Evolutionary conservation across 2,888 invertebrate species (phyloP).

Genomic region (Hoplodrina blanda): DNA sequence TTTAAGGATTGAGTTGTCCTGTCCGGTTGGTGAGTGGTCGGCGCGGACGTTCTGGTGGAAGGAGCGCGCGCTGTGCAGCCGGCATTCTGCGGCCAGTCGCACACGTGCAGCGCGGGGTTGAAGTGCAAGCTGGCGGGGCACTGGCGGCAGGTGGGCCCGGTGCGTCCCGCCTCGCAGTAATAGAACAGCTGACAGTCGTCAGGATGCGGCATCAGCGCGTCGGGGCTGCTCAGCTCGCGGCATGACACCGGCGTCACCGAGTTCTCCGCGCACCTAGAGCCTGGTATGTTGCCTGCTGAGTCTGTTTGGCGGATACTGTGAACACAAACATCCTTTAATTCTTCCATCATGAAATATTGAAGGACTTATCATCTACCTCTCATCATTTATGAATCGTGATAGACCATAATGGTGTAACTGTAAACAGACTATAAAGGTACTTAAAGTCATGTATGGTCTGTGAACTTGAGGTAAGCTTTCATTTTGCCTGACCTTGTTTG

Average conservation of each 20-base stretch:
- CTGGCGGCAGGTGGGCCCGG: conserved; percentile 48
- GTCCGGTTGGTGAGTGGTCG: too few species aligned
- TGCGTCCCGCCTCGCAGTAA: conserved; percentile 62
- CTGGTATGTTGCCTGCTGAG: background rate
- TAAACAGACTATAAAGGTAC: background rate
- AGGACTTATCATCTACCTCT: background rate
- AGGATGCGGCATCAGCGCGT: conserved; percentile 69
- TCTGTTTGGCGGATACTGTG: conserved; percentile 5
- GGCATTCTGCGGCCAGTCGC: conserved; percentile 65
- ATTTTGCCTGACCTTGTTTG: too few species aligned
- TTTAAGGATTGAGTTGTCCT: background rate
- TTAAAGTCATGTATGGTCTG: too few species aligned
- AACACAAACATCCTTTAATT: background rate
- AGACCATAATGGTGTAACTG: background rate
- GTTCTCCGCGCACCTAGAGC: conserved; percentile 20
- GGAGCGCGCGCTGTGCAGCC: conserved; percentile 58
- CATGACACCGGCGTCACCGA: conserved; percentile 64
- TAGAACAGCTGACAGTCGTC: conserved; percentile 74
- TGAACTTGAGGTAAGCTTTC: too few species aligned
- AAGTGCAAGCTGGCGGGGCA: conserved; percentile 72
- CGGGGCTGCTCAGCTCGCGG: conserved; percentile 41
- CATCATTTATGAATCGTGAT: too few species aligned
- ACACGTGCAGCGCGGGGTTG: conserved; percentile 67
- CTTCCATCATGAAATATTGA: background rate
- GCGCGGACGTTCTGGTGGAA: background rate